Evolutionary conservation across 2,888 invertebrate species (phyloP).

Genomic region (Melikaiella ostensackeni): DNA sequence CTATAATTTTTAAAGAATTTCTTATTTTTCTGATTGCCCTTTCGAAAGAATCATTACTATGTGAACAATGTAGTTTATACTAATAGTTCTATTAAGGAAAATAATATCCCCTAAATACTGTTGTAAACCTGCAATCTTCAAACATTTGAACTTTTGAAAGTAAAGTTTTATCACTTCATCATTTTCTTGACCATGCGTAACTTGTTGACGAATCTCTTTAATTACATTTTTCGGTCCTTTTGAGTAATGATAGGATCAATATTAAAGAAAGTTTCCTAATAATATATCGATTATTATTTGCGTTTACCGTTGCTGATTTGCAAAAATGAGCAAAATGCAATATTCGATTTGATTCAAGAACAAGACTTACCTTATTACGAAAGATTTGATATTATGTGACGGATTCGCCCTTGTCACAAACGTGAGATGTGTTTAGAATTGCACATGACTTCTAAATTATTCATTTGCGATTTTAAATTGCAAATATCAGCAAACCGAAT

Average conservation of each 20-base stretch:
- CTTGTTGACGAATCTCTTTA: background rate
- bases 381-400: background rate
- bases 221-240: background rate
- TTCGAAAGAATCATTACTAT: background rate
- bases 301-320: background rate
- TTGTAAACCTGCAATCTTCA: background rate
- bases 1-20: conserved; percentile 10
- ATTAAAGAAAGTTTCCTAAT: background rate
- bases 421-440: background rate
- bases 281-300: background rate
- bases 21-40: background rate
- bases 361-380: background rate
- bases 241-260: background rate
- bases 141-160: background rate
- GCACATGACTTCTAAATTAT: background rate
- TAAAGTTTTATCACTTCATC: background rate
- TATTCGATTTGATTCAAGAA: background rate
- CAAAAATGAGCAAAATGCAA: background rate
- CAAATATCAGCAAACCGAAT: background rate
- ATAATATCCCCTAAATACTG: background rate
- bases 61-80: background rate
- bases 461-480: background rate
- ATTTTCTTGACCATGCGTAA: background rate
- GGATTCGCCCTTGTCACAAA: background rate
- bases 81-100: background rate